Conservation (phyloP, 1,140 invertebrate species). For the Bactericera cockerelli region DNA sequence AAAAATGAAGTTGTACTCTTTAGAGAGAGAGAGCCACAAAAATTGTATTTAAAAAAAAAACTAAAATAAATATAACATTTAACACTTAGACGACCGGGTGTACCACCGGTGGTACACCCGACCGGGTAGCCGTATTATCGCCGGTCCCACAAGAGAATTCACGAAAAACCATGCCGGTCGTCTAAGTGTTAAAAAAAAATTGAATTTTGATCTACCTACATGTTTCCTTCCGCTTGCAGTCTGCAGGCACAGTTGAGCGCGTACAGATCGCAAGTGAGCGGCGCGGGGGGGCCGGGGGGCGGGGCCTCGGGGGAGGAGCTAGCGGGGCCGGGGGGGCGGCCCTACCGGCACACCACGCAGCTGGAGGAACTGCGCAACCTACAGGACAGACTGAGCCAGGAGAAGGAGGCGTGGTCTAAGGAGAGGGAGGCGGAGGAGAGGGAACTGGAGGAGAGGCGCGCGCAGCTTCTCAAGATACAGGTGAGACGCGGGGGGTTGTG, state of each 20-base stretch:
- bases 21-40: no score
- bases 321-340: constrained; percentile 33
- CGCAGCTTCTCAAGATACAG: constrained; percentile 38
- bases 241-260: constrained; percentile 46
- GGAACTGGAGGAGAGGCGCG: constrained; percentile 46
- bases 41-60: no score
- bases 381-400: constrained; percentile 59
- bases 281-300: constrained; percentile 15
- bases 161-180: no score
- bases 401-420: constrained; percentile 58
- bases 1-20: no score
- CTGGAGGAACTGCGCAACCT: constrained; percentile 54
- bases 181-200: no score
- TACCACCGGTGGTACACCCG: no score
- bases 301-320: constrained; percentile 16
- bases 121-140: no score
- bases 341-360: constrained; percentile 51
- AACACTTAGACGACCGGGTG: no score
- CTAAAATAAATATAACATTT: no score
- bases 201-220: no score
- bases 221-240: constrained; percentile 25
- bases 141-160: no score
- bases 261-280: constrained; percentile 26
- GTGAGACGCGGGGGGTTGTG: no score
- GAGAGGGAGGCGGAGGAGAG: constrained; percentile 42